phyloP scores from a whole-genome alignment of 2,888 invertebrate genomes.

The Acanthosepion lycidas region DNA sequence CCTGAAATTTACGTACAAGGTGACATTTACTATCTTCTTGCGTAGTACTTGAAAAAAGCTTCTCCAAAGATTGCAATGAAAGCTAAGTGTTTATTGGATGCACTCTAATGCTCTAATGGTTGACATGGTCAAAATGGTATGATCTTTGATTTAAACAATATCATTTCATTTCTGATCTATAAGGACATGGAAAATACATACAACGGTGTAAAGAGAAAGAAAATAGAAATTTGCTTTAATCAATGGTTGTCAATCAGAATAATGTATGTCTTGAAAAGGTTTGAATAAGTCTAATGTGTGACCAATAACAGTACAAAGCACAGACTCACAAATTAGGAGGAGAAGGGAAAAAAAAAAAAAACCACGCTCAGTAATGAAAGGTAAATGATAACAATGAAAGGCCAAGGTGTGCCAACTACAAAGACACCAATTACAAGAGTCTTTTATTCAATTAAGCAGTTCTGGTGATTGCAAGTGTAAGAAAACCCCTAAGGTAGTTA shows the following conservation, averaged over 20 bases:
- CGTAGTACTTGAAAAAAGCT: no score
- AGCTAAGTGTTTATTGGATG: background rate
- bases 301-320: conserved; percentile 21
- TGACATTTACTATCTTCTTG: no score
- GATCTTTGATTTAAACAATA: background rate
- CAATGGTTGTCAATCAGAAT: background rate
- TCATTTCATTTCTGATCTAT: background rate
- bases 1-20: no score
- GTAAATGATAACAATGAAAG: conserved; percentile 8
- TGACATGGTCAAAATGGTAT: background rate
- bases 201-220: background rate
- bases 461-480: background rate
- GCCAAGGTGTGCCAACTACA: conserved; percentile 8
- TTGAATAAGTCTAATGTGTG: background rate
- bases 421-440: conserved; percentile 9
- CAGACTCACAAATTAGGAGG: background rate
- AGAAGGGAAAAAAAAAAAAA: background rate
- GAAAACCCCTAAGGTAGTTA: conserved; percentile 33
- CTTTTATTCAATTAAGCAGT: conserved; percentile 9
- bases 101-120: no score
- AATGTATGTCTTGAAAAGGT: background rate
- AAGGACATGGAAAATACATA: background rate
- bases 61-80: background rate
- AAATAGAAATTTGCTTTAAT: conserved; percentile 22
- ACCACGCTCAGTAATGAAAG: background rate